Evolutionary conservation across 2,888 invertebrate genomes (phyloP), one percentile per base, ranked within the genome.

Genomic region (Mamestra brassicae): DNA sequence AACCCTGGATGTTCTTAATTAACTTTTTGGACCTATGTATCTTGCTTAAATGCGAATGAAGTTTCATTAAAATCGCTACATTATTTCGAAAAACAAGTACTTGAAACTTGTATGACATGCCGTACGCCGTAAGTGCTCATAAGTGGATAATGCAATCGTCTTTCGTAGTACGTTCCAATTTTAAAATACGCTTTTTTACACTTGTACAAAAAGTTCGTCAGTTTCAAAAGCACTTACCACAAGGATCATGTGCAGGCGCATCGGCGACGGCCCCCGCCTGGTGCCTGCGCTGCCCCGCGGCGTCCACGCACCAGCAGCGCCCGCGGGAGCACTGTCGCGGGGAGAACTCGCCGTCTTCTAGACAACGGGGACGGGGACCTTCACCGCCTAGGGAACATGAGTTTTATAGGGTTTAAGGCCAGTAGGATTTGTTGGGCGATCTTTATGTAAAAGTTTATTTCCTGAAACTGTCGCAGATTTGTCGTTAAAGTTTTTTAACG

Each of bases 251-350:
- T 3, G 83, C 86, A 0, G 93, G 92, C 1, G 85, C 69, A 76
- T 92, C 93, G 2, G 89, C 80, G 1, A 92, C 88, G 1, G 79
- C n/a, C 7, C 87, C 84, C 3, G 80, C 62, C 17, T 88, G 89
- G 13, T 89, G 84, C 7, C 95, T 88, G 13, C 93, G 86, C 81
- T 95, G 95, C 0, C 96, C 96, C 1, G 98, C 98, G 76, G 98
- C 98, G 92, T 98, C 98, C 4, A 98, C 98, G 92, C 98, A 98
- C 98, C 98, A 98, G 91, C 98, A 98, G 47, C 97, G 97, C 0
- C 94, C 93, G 13, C 97, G 97, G 38, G 97, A 97, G 89, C 98
- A 98, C 89, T 98, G 98, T 0, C 97, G 97, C 1, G 98, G 97
- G 3, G 97, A 94, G 92, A 98, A 98, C 83, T 97, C 97, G 0